Conservation (phyloP, 30 jellyfish, hydroid and myxozoan genomes). For the Hydra vulgaris region DNA sequence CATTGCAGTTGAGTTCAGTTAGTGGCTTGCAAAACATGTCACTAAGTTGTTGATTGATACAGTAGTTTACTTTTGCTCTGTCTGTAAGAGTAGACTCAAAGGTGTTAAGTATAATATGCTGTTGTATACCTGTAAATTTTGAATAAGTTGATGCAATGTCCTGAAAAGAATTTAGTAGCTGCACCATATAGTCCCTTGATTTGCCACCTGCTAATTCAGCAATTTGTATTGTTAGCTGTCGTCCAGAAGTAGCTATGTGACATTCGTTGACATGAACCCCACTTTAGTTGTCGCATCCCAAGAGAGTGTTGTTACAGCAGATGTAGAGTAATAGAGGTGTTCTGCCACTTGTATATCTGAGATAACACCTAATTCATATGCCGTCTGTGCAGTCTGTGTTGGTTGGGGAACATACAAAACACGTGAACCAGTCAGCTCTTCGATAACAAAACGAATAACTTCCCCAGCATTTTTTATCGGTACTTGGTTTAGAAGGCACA, state of each 20-base stretch:
- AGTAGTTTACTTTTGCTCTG: conserved; percentile 12
- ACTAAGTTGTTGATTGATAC: background rate
- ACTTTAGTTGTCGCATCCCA: conserved; percentile 8
- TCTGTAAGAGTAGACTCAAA: conserved; percentile 23
- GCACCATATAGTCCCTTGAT: background rate
- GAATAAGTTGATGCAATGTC: conserved; percentile 8
- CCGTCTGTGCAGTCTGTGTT: background rate
- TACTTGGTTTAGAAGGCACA: conserved; percentile 19
- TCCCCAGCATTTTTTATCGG: background rate
- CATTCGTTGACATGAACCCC: conserved; percentile 25
- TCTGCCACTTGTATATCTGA: conserved; percentile 6
- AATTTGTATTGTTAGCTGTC: conserved; percentile 5
- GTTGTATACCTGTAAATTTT: background rate
- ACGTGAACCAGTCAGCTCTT: conserved; percentile 3
- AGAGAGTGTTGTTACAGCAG: background rate
- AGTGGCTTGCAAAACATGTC: background rate
- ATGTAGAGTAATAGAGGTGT: background rate
- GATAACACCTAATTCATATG: conserved; percentile 1
- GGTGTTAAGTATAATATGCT: background rate
- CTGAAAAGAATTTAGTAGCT: conserved; percentile 9
- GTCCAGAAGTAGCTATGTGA: conserved; percentile 19
- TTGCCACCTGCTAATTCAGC: conserved; percentile 32
- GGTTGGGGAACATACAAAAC: background rate
- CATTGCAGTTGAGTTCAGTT: conserved; percentile 28
- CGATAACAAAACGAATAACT: background rate